phyloP scores from a whole-genome alignment of 2,888 invertebrate genomes.

The Lasioglossum villosulum region DNA sequence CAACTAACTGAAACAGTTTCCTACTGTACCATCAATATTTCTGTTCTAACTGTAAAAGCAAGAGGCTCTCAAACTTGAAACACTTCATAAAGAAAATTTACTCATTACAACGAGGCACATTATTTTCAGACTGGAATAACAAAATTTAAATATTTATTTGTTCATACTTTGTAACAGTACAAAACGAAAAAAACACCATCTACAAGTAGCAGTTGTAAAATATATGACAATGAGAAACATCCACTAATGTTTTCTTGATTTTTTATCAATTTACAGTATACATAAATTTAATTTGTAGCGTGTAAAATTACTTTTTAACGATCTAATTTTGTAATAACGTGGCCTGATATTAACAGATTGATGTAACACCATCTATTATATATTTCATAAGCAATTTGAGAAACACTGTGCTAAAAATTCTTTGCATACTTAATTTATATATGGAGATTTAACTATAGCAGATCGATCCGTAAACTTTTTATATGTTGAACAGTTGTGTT shows the following conservation, averaged over 20 bases:
- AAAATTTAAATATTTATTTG: neutral
- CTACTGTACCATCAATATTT: constrained; percentile 81
- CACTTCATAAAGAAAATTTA: constrained; percentile 6
- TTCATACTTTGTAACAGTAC: neutral
- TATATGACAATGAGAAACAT: neutral
- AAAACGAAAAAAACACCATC: neutral
- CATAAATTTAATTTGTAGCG: neutral
- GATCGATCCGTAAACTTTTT: constrained; percentile 36
- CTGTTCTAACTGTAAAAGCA: constrained; percentile 82
- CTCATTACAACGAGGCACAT: neutral
- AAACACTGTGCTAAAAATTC: constrained; percentile 54
- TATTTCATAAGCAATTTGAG: constrained; percentile 44
- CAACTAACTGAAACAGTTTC: constrained; percentile 78
- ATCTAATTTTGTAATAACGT: neutral
- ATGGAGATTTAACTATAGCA: constrained; percentile 69
- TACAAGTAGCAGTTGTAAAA: neutral
- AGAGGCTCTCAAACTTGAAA: constrained; percentile 79
- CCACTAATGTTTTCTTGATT: neutral
- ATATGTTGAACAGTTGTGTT: neutral
- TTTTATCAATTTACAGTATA: neutral
- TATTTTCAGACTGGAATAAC: neutral
- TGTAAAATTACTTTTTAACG: neutral
- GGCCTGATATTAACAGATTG: neutral
- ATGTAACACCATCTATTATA: neutral
- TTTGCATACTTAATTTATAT: constrained; percentile 62